Conservation (phyloP, 2,113 vertebrate genomes). For the Xerus inauris region DNA sequence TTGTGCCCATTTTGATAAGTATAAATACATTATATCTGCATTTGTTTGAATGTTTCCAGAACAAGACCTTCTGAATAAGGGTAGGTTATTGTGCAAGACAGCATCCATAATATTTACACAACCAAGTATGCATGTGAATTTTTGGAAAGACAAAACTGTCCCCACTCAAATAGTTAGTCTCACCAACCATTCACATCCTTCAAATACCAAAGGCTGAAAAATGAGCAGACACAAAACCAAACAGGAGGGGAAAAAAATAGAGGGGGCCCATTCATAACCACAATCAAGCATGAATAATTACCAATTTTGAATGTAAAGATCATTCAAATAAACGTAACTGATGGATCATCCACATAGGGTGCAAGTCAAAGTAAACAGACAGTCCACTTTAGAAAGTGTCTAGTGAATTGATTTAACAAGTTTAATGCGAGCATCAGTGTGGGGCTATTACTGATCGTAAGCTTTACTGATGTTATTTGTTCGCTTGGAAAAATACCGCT, state of each 20-base stretch:
- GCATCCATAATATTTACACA: constrained; percentile 73
- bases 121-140: constrained; percentile 71
- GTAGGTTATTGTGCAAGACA: constrained; percentile 52
- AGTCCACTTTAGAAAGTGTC: constrained; percentile 95
- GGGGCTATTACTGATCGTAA: constrained; percentile 96
- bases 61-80: constrained; percentile 58
- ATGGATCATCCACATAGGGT: constrained; percentile 89
- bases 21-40: constrained; percentile 78
- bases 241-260: not conserved
- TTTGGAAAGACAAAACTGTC: constrained; percentile 75
- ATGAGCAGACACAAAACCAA: constrained; percentile 72
- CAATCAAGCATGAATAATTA: constrained; percentile 88
- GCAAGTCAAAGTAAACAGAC: constrained; percentile 92
- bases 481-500: constrained; percentile 96
- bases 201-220: constrained; percentile 72
- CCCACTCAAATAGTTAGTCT: constrained; percentile 52
- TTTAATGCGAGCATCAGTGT: constrained; percentile 96
- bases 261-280: constrained; percentile 81
- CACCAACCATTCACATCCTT: constrained; percentile 71
- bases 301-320: constrained; percentile 89
- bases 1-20: constrained; percentile 81
- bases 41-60: constrained; percentile 75
- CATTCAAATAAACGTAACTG: constrained; percentile 90
- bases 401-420: constrained; percentile 96
- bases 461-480: constrained; percentile 98